Base-by-base conservation (phyloP, 1,140 invertebrate species). In the Drosophila watanabei region DNA sequence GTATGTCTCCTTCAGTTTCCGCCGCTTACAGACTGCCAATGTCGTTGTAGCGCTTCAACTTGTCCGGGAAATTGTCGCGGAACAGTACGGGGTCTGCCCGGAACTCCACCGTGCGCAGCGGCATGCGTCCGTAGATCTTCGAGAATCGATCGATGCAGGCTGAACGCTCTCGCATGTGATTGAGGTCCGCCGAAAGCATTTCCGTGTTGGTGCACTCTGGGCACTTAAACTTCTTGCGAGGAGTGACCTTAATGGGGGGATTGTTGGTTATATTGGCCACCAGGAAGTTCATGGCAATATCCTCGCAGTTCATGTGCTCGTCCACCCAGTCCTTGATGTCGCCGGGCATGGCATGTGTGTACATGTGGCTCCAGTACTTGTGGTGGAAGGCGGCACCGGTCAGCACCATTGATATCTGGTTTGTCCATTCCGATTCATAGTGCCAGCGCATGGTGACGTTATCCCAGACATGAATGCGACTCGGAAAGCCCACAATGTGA, bases 191-290 rank as follows among this genome's bases (percentile, higher is more conserved):
- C 0, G 98, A 99, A 5, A 99, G 92, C 97, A 98, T 98, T 94
- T 98, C 98, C 0, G 96, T 98, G 91, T 98, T 98, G 2, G 95
- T 96, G 94, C 98, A 99, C 93, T 99, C 97, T 0, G 98, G 98
- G 93, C 98, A 99, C 93, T 98, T 98, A 94, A 99, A 99, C 92
- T 99, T 99, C 92, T 99, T 99, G n/a, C 98, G 95, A 0, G 98
- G 98, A 2, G 98, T 97, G n/a, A 99, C 97, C 94, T 99, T 99
- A 51, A 99, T 98, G 1, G 98, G 98, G 20, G 98, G 96, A 94
- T 99, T 98, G 71, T 97, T 96, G 2, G 97, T 98, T n/a, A 97
- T 93, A 92, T 98, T 98, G 3, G 97, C 96, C 13, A 98, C 96
- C 2, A 98, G 94, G 94, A 98, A 98, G 93, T 98, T 98, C 97